Percentiles rank a stretch among this genome's conserved stretches.
phyloP scores from a whole-genome alignment of 2,113 vertebrate species.

The Oriolus oriolus region DNA sequence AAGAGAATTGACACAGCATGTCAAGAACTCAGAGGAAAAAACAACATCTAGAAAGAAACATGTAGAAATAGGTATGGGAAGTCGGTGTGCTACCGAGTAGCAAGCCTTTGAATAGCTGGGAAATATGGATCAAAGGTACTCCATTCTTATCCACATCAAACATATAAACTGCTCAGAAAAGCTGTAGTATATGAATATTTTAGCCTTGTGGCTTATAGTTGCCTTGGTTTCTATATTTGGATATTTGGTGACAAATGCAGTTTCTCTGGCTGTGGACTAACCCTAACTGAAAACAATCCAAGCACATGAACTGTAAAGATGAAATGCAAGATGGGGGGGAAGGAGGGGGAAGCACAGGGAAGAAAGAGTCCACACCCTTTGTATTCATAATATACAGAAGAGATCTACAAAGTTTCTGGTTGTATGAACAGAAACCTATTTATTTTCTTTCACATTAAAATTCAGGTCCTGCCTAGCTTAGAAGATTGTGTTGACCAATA shows the following conservation, averaged over 20 bases:
- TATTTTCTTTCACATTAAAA: neutral
- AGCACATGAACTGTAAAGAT: neutral
- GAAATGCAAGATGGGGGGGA: neutral
- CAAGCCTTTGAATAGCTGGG: neutral
- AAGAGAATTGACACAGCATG: neutral
- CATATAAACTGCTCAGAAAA: neutral
- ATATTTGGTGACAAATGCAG: conserved; percentile 17
- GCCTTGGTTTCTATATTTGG: conserved; percentile 29
- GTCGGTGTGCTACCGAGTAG: neutral
- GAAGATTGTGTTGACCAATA: neutral
- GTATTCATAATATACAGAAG: neutral
- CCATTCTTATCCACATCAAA: neutral
- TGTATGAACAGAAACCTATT: neutral
- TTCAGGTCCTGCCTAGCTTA: neutral
- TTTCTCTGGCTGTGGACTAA: conserved; percentile 6
- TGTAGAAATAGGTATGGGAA: neutral
- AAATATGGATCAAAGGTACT: neutral
- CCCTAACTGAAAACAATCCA: conserved; percentile 33
- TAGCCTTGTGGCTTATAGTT: neutral
- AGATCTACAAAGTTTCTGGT: neutral
- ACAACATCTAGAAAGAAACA: neutral
- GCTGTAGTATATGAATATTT: neutral
- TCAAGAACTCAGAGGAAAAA: neutral
- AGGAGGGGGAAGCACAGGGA: neutral
- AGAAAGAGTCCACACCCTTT: neutral